Percentiles rank a stretch among this genome's conserved stretches.
phyloP scores from a whole-genome alignment of 2,888 invertebrate species.

The Pammene fasciana region DNA sequence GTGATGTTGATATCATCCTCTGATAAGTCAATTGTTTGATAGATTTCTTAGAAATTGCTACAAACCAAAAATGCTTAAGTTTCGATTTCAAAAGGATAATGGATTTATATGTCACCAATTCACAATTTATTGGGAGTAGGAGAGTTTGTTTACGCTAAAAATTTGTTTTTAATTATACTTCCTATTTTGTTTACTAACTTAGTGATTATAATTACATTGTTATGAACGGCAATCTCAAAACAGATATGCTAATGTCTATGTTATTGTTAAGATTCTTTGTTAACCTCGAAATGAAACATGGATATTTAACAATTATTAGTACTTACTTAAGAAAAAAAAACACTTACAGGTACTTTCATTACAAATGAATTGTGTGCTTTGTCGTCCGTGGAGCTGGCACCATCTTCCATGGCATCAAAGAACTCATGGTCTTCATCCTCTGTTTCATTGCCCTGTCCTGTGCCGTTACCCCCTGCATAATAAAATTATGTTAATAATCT shows the following conservation, averaged over 20 bases:
- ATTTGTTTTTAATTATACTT: no score
- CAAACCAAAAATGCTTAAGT: background rate
- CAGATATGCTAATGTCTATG: conserved; percentile 8
- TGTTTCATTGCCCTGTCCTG: conserved; percentile 77
- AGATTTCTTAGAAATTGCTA: background rate
- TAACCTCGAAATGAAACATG: conserved; percentile 7
- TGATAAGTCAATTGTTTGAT: background rate
- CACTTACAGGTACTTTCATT: conserved; percentile 85
- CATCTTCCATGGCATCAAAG: conserved; percentile 86
- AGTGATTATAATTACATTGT: background rate
- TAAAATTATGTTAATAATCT: conserved; percentile 10
- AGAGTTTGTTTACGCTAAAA: background rate
- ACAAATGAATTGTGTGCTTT: conserved; percentile 81
- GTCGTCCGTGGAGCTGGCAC: conserved; percentile 72
- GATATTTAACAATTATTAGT: background rate
- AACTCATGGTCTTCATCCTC: conserved; percentile 91
- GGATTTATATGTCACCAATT: no score
- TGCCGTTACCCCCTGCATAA: conserved; percentile 75
- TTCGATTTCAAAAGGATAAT: no score
- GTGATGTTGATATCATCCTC: no score
- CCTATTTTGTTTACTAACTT: conserved; percentile 4
- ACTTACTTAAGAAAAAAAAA: conserved; percentile 7
- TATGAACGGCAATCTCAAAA: background rate
- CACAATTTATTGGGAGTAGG: background rate
- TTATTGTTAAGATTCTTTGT: background rate